Conservation (phyloP, 1,140 invertebrate genomes). For the Camponotus floridanus region DNA sequence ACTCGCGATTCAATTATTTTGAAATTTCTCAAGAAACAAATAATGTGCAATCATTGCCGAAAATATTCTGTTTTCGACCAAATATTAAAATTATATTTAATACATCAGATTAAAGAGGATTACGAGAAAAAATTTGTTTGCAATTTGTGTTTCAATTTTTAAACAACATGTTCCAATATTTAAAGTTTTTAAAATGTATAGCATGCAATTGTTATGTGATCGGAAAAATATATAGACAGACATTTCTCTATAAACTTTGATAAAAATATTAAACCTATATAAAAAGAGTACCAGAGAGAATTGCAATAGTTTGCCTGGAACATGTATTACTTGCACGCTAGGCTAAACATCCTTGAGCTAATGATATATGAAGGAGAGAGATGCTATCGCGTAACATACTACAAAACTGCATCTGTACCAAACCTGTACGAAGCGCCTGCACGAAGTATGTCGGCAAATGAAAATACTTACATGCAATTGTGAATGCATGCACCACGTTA, state of each 20-base stretch:
- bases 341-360: constrained; percentile 50
- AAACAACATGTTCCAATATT: constrained; percentile 15
- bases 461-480: constrained; percentile 23
- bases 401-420: constrained; percentile 28
- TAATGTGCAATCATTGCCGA: background rate
- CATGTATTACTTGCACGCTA: constrained; percentile 52
- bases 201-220: constrained; percentile 13
- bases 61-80: background rate
- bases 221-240: constrained; percentile 7
- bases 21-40: background rate
- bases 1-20: constrained; percentile 11
- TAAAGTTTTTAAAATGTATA: constrained; percentile 28
- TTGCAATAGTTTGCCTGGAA: constrained; percentile 30
- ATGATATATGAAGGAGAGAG: constrained; percentile 36
- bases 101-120: no score
- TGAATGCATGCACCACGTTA: background rate
- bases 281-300: constrained; percentile 29
- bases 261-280: constrained; percentile 44
- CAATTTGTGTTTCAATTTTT: background rate
- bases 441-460: constrained; percentile 29
- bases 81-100: constrained; percentile 2
- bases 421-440: constrained; percentile 13
- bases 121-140: background rate
- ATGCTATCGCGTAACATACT: constrained; percentile 37
- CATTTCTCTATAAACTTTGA: constrained; percentile 24